These are phyloP conservation scores for Psittacula cyanocephala DNA, from an alignment of 2,113 vertebrate genomes.

Conservation along the genomic window DNA sequence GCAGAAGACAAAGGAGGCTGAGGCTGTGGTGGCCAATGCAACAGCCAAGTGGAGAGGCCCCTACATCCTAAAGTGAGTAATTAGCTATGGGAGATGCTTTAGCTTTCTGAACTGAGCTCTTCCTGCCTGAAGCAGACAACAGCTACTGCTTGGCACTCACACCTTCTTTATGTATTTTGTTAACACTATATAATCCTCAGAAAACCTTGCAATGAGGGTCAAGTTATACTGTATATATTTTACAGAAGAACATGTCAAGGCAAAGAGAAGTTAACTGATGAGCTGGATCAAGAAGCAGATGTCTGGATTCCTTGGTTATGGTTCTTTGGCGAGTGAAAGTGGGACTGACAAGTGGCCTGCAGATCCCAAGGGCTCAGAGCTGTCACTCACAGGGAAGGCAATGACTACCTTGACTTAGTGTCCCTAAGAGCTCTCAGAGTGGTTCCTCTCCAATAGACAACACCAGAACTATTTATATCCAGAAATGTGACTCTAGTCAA, in stretches of 20 bases:
- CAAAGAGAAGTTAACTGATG: background rate
- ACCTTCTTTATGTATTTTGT: background rate
- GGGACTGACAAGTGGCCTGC: background rate
- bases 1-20: background rate
- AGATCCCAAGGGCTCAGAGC: background rate
- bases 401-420: background rate
- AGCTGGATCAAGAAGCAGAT: background rate
- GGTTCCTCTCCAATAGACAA: background rate
- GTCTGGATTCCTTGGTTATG: background rate
- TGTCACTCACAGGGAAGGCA: background rate
- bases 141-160: background rate
- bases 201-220: background rate
- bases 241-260: background rate
- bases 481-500: background rate
- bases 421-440: background rate
- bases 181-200: background rate
- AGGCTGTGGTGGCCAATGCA: background rate
- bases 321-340: rapidly evolving
- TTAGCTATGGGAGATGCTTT: background rate
- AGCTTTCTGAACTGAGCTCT: background rate
- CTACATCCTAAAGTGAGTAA: background rate
- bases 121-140: background rate
- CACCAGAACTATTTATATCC: background rate
- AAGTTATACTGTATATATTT: background rate
- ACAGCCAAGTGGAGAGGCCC: background rate